Evolutionary conservation across 2,888 invertebrate genomes (phyloP).

Genomic region (Heliconius ethilla): DNA sequence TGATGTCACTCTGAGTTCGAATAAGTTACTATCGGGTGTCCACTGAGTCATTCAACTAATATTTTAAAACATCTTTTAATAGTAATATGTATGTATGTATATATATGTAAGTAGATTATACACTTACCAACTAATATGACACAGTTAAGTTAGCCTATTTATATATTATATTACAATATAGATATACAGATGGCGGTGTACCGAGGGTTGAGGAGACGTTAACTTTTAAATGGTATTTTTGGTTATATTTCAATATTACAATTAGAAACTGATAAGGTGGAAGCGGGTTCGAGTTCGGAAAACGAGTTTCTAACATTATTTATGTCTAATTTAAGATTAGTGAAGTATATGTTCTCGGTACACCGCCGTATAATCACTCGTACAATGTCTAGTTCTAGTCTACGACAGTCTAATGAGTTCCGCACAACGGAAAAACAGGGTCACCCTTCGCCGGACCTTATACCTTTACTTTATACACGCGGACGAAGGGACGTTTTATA

Average conservation of each 20-base stretch:
- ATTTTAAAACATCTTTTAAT: conserved; percentile 74
- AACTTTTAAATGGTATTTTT: conserved; percentile 7
- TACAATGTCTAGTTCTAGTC: conserved; percentile 74
- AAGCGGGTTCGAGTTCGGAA: conserved; percentile 6
- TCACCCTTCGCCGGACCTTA: conserved; percentile 70
- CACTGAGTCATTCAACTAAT: conserved; percentile 71
- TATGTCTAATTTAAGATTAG: conserved; percentile 5
- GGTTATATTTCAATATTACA: neutral
- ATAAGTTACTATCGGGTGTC: conserved; percentile 52
- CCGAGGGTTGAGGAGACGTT: conserved; percentile 41
- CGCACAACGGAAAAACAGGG: conserved; percentile 79
- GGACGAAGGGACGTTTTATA: conserved; percentile 62
- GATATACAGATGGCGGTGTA: conserved; percentile 68
- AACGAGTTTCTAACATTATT: neutral
- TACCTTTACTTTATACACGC: conserved; percentile 67
- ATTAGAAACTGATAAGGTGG: neutral
- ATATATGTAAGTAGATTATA: conserved; percentile 78
- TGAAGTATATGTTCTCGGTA: conserved; percentile 47
- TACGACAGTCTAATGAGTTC: conserved; percentile 80
- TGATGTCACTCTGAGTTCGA: conserved; percentile 58
- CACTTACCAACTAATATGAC: conserved; percentile 80
- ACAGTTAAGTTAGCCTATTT: conserved; percentile 80
- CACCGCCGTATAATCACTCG: conserved; percentile 67
- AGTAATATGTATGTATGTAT: conserved; percentile 61
- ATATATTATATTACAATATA: conserved; percentile 67